Base-by-base conservation (phyloP, 2,888 invertebrate species). In the Zele albiditarsus region DNA sequence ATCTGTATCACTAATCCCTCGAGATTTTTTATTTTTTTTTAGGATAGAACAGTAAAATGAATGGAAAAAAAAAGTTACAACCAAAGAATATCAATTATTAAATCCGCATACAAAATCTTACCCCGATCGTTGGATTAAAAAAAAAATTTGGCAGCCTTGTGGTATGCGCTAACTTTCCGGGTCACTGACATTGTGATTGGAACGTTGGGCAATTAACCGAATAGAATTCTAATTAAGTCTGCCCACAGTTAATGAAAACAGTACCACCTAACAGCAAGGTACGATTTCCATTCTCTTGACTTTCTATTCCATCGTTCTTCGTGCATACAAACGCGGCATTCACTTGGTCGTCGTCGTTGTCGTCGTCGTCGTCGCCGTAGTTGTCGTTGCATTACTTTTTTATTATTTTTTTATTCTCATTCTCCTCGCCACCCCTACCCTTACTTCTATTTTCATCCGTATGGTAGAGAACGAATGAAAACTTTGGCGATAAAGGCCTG, bases 401-500 rank as follows among this genome's bases (percentile, higher is more conserved):
- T n/a, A 4, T 33, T 53, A 20, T 69, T 28, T n/a, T n/a, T 60
- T 27, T 16, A 27, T 27, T 14, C 25, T 3, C 1, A 16, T 25
- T 14, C 12, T 28, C 14, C 12, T 16, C 16, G 6, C 28, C 20
- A 2, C 10, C 27, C 8, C 78, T 78, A 78, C 78, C 80, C 74
- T 74, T 62, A 73, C 65, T 28, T 14, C 27, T 46, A 10, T 71
- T 49, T 67, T 25, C 66, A 69, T 57, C 31, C 42, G 57, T 71
- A 4, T 62, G 49, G n/a, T 33, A 25, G 74, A 66, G 67, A 67
- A 66, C 76, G 76, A 73, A 57, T 65, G 23, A 73, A 76, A 84
- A 83, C 78, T 83, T 84, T 79, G 65, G 76, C 80, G 83, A 84
- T 84, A 81, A 83, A 82, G 79, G 73, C 74, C 76, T 77, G 76